Percentiles rank a stretch among this genome's conserved stretches.
These are phyloP conservation scores for Penelope pileata DNA, from an alignment of 2,113 vertebrate species.

Conservation along the genomic window DNA sequence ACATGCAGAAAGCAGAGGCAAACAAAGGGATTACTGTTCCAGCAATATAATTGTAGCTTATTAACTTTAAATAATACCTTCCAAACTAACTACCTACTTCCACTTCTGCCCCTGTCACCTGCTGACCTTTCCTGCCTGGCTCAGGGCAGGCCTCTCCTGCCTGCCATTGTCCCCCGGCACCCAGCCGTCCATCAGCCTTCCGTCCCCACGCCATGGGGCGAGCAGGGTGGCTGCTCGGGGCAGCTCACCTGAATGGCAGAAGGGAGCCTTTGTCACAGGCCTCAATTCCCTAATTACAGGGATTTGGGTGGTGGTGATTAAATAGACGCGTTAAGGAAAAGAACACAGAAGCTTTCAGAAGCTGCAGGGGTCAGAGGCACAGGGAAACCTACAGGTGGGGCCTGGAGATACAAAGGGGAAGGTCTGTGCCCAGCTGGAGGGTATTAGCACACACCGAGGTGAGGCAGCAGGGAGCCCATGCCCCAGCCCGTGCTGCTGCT, in stretches of 20 bases:
- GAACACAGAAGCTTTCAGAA: slow-evolving; percentile 57
- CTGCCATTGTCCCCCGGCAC: slow-evolving; percentile 28
- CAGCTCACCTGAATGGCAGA: slow-evolving; percentile 70
- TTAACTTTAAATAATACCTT: slow-evolving; percentile 75
- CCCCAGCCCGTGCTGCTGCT: neutral
- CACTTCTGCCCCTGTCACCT: slow-evolving; percentile 66
- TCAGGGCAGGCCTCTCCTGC: slow-evolving; percentile 29
- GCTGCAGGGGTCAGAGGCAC: neutral
- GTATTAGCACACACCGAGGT: slow-evolving; percentile 25
- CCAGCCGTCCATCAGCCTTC: neutral
- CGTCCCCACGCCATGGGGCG: neutral
- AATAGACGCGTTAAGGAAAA: slow-evolving; percentile 5
- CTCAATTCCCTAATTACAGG: slow-evolving; percentile 60
- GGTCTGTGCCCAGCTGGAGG: neutral
- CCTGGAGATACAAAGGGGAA: neutral
- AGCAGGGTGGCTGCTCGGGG: neutral
- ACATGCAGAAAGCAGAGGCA: slow-evolving; percentile 48
- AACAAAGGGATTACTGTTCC: slow-evolving; percentile 73
- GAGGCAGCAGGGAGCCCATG: neutral
- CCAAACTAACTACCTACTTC: slow-evolving; percentile 62
- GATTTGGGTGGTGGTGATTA: slow-evolving; percentile 50
- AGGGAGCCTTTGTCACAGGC: slow-evolving; percentile 64
- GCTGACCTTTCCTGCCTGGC: slow-evolving; percentile 65
- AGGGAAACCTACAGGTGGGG: slow-evolving; percentile 59
- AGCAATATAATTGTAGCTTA: slow-evolving; percentile 73